Conservation (phyloP, 2,113 vertebrate genomes). For the Malaclemys terrapin region DNA sequence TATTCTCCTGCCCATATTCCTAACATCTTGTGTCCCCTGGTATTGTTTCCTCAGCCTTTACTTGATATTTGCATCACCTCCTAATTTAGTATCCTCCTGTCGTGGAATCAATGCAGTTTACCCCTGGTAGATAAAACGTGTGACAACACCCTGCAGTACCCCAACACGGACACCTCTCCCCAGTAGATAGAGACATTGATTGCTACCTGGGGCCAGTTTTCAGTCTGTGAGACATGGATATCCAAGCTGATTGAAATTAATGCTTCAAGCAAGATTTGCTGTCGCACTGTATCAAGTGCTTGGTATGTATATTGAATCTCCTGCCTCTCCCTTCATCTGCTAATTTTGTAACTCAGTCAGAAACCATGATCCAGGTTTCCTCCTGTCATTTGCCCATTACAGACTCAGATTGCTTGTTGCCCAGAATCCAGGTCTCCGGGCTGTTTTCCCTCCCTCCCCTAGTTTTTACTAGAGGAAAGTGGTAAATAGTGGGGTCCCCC, state of each 20-base stretch:
- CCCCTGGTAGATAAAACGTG: conserved; percentile 51
- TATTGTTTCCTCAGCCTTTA: conserved; percentile 47
- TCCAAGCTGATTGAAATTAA: conserved; percentile 45
- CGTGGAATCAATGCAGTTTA: conserved; percentile 62
- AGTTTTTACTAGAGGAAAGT: not conserved
- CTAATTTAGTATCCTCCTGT: conserved; percentile 58
- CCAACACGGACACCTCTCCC: conserved; percentile 9
- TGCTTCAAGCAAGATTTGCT: conserved; percentile 50
- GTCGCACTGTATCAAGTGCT: conserved; percentile 46
- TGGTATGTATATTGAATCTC: conserved; percentile 39
- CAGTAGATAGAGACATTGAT: conserved; percentile 25
- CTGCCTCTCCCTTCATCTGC: conserved; percentile 32
- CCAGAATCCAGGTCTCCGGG: not conserved
- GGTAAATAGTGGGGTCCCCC: not conserved
- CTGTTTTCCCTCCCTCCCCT: not conserved
- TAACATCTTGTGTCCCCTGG: conserved; percentile 36
- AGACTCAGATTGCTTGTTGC: conserved; percentile 22
- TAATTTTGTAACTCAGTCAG: conserved; percentile 25
- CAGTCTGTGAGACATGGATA: conserved; percentile 35
- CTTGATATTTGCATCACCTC: conserved; percentile 58
- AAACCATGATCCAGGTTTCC: not conserved
- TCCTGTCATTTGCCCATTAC: not conserved
- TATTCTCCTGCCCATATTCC: conserved; percentile 6
- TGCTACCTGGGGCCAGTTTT: conserved; percentile 58
- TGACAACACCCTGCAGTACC: conserved; percentile 54